Evolutionary conservation across 2,797 vertebrate species (phyloP), one percentile per base, ranked within the genome.

Genomic region (Orientallactaga sibirica): DNA sequence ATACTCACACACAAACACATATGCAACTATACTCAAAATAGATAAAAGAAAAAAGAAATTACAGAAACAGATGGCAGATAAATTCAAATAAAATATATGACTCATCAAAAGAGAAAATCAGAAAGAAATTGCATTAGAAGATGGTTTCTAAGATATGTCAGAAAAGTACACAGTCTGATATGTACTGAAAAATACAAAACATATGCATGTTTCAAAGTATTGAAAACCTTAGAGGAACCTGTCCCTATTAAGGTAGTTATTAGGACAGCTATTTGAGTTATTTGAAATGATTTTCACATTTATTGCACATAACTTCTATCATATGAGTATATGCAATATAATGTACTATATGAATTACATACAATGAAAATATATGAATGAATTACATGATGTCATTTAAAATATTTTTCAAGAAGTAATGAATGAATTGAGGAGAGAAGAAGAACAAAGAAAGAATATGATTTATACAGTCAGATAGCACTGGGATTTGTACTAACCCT

Each of bases 141-240:
- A 86, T 70, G 11, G 66, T 20, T 76, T 90, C 67, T 79, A 92
- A 89, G 91, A 82, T 90, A 70, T 41, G 33, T 22, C 14, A 83
- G n/a, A 87, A 29, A 2, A 85, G 86, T 43, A 37, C 6, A 61
- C 3, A 58, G 55, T 41, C 5, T 70, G 8, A 61, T 70, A 29
- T 74, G 7, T 10, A 48, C 80, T 92, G 58, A 84, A 77, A 77
- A 78, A 68, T 76, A 78, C 22, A 81, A n/a, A 15, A 4, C 29
- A 3, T 66, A 15, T 83, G 2, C 66, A 5, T 86, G 18, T 64
- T 25, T 84, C 2, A 55, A 67, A 83, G 70, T 24, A 27, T 73
- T 68, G 33, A 55, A 66, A 74, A 81, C 70, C 4, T 87, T 74
- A 6, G 73, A 25, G 43, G 93, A 94, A 86, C 2, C 24, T 67